Conservation (phyloP, 2,797 vertebrate species). For the Carduelis carduelis region DNA sequence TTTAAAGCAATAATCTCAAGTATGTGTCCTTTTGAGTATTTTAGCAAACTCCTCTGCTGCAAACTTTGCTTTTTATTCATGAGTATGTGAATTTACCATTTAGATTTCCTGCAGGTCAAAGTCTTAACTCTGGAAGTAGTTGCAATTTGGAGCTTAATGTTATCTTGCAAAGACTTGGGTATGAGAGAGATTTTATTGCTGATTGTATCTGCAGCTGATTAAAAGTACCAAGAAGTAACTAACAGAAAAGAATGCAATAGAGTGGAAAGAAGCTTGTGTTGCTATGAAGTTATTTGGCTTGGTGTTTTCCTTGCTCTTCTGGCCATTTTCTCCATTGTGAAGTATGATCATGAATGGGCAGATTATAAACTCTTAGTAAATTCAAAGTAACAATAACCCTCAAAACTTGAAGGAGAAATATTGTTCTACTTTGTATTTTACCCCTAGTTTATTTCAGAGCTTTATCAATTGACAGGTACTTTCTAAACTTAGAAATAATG, state of each 20-base stretch:
- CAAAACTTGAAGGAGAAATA: not conserved
- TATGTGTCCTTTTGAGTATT: not conserved
- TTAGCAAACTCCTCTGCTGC: not conserved
- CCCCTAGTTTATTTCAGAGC: not conserved
- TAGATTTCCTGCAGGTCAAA: not conserved
- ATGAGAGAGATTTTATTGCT: not conserved
- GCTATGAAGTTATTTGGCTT: not conserved
- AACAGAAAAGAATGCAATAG: not conserved
- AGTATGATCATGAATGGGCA: not conserved
- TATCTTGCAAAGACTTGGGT: not conserved
- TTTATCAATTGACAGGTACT: not conserved
- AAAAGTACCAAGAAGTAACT: not conserved
- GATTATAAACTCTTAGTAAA: not conserved
- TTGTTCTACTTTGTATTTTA: not conserved
- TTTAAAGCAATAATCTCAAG: not conserved
- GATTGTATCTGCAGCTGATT: not conserved
- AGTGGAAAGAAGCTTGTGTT: not conserved
- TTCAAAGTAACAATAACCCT: not conserved
- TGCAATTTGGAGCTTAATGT: not conserved
- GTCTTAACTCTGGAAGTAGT: not conserved
- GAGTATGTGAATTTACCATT: not conserved
- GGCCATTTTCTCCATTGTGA: not conserved
- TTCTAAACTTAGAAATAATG: not conserved
- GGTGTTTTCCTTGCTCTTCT: not conserved
- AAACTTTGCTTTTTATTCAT: not conserved